These are phyloP conservation scores for Hozukius guyotensis DNA, from an alignment of 2,797 vertebrate species.

Conservation along the genomic window DNA sequence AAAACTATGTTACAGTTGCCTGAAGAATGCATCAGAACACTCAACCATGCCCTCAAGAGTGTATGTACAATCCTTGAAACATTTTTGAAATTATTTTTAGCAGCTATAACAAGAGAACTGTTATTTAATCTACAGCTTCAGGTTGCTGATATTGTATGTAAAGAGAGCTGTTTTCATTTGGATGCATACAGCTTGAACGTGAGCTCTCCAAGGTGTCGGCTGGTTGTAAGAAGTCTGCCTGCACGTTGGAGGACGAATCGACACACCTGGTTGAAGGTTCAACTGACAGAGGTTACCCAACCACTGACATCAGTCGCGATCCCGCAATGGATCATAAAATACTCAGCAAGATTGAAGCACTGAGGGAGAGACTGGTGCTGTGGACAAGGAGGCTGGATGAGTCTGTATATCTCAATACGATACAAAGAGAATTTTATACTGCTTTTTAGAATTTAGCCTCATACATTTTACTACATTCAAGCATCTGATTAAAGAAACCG, in stretches of 20 bases:
- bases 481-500: not conserved
- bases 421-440: not conserved
- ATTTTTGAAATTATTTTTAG: not conserved
- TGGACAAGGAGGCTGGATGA: slow-evolving; percentile 83
- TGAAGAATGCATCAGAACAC: slow-evolving; percentile 82
- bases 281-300: slow-evolving; percentile 24
- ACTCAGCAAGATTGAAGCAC: slow-evolving; percentile 76
- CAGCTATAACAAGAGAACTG: not conserved
- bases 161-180: slow-evolving; percentile 4
- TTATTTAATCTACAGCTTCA: not conserved
- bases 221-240: slow-evolving; percentile 50
- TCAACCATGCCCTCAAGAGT: slow-evolving; percentile 83
- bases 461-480: not conserved
- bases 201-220: slow-evolving; percentile 73
- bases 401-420: slow-evolving; percentile 48
- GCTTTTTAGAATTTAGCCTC: not conserved
- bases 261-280: slow-evolving; percentile 14
- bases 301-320: slow-evolving; percentile 49
- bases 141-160: not conserved
- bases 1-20: slow-evolving; percentile 80
- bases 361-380: slow-evolving; percentile 79
- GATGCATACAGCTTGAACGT: slow-evolving; percentile 78
- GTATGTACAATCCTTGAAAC: slow-evolving; percentile 72
- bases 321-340: slow-evolving; percentile 73
- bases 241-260: slow-evolving; percentile 20